phyloP scores from a whole-genome alignment of 2,113 vertebrate genomes.

The Podiceps cristatus region DNA sequence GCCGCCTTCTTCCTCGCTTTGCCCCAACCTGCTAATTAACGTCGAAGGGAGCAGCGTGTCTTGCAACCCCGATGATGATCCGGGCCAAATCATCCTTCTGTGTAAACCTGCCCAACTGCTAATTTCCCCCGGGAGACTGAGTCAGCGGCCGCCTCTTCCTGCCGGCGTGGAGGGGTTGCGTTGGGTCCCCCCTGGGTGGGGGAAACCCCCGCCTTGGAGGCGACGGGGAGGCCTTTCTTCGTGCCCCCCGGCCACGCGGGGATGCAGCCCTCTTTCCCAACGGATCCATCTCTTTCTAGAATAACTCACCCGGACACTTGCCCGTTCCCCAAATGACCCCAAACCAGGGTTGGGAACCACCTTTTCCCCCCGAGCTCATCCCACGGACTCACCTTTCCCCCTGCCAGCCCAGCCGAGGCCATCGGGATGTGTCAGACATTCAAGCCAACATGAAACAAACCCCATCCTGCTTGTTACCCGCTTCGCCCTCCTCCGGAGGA shows the following conservation, averaged over 20 bases:
- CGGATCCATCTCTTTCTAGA: background rate
- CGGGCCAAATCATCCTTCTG: slow-evolving; percentile 11
- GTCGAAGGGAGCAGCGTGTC: slow-evolving; percentile 16
- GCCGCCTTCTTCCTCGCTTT: background rate
- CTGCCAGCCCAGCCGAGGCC: background rate
- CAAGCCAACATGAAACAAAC: background rate
- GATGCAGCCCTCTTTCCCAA: background rate
- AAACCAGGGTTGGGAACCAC: background rate
- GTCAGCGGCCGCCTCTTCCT: slow-evolving; percentile 7
- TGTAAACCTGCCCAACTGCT: background rate
- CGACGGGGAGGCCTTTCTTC: background rate
- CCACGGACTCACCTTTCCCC: background rate
- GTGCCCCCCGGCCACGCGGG: rapidly evolving
- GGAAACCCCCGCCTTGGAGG: background rate
- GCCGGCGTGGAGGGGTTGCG: background rate
- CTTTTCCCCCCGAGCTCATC: background rate
- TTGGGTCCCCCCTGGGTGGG: background rate
- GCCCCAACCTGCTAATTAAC: slow-evolving; percentile 44
- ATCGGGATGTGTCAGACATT: background rate
- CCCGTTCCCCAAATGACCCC: background rate
- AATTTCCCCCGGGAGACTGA: background rate
- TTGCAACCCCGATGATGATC: background rate
- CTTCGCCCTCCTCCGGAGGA: background rate
- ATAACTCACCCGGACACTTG: background rate
- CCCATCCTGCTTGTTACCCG: background rate